Base-by-base conservation (phyloP, 2,113 vertebrate genomes). In the Diadophis punctatus region DNA sequence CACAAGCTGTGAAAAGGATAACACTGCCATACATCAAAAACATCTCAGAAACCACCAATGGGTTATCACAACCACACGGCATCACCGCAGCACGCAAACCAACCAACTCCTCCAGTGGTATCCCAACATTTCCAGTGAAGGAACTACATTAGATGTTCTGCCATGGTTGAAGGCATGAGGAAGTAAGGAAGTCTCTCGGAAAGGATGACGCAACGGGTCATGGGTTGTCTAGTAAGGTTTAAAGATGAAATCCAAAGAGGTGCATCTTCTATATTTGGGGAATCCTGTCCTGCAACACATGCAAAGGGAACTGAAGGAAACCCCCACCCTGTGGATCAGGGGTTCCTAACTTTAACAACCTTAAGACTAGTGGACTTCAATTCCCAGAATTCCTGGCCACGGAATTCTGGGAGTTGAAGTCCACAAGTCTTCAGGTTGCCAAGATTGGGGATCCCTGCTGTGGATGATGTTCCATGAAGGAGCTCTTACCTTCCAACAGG, bases 401-500 rank as follows among this genome's bases (percentile, higher is more conserved):
- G 63, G 63, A 16, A 68, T n/a, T 68, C 30, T 68, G 63, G 30
- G 63, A 68, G 12, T 68, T 68, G 63, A 68, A 68, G 30, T 68
- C 63, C 63, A 68, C 30, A n/a, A 34, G 1, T n/a, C 63, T 68
- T 68, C 30, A n/a, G n/a, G 12, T 34, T 68, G 30, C 30, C 30
- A 68, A 6, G 63, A 10, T 68, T 68, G 63, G 30, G 63, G 63
- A 68, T 5, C 12, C 30, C 30, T 68, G 30, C 7, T 22, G 34
- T 43, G 18, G 74, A 22, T 39, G 34, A 20, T 22, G n/a, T 80
- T 22, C 34, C 34, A 39, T 39, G 18, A 22, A 52, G 43, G 4
- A 86, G 2, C 1, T 87, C 98, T 98, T 98, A 99, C 99, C 99
- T 99, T 99, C 99, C 93, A 99, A 98, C 98, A 99, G 98, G 98